phyloP scores from a whole-genome alignment of 2,888 invertebrate species.

The Acheta domesticus region DNA sequence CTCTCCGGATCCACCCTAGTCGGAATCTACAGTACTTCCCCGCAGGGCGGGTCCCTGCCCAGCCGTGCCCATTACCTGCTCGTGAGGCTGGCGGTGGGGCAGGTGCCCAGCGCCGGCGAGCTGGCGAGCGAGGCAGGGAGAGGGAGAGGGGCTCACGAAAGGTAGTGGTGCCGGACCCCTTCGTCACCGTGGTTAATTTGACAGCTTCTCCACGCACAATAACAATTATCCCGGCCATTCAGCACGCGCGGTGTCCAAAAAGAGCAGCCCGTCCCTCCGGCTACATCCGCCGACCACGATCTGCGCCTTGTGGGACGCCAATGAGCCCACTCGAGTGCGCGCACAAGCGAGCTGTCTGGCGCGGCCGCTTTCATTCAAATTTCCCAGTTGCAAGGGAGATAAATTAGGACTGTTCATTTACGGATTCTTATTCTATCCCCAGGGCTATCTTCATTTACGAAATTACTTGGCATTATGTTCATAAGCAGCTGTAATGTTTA shows the following conservation, averaged over 20 bases:
- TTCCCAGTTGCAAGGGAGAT: too few relatives aligned
- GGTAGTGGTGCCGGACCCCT: background rate
- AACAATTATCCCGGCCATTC: background rate
- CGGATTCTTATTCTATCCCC: too few relatives aligned
- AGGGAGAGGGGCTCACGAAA: background rate
- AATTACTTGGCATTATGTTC: too few relatives aligned
- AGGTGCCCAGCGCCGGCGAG: background rate
- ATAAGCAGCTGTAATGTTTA: too few relatives aligned
- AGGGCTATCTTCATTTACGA: too few relatives aligned
- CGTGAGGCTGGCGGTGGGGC: too few relatives aligned
- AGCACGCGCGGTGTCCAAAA: constrained; percentile 18
- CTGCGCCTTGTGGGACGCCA: background rate
- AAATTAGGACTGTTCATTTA: too few relatives aligned
- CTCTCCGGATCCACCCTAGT: too few relatives aligned
- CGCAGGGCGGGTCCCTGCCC: too few relatives aligned
- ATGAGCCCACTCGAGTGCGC: background rate
- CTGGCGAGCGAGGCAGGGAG: background rate
- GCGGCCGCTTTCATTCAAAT: too few relatives aligned
- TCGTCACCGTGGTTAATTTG: constrained; percentile 9
- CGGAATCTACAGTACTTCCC: too few relatives aligned
- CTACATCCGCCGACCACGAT: background rate
- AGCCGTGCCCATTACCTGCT: too few relatives aligned
- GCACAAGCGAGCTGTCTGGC: background rate
- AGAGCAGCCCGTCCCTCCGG: background rate
- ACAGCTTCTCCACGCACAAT: constrained; percentile 8